Percentiles rank a stretch among this genome's conserved stretches.
These are phyloP conservation scores for Paracentrotus lividus DNA, from an alignment of 53 echinoderm and acorn worm genomes.

Conservation along the genomic window DNA sequence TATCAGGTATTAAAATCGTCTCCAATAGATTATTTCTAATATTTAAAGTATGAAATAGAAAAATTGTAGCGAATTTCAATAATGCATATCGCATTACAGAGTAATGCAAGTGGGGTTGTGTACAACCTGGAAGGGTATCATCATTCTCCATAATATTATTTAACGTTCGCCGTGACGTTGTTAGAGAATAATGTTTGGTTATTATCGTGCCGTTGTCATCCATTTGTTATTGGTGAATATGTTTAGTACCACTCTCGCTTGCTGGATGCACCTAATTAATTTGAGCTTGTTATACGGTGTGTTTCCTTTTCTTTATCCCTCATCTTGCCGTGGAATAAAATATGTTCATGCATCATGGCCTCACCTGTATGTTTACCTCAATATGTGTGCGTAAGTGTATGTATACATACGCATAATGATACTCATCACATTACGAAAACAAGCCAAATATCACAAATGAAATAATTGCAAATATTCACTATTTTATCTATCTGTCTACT, in stretches of 20 bases:
- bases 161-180: neutral
- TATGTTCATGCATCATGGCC: neutral
- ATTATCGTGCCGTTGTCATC: conserved; percentile 3
- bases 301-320: neutral
- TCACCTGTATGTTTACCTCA: neutral
- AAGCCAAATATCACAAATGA: no score
- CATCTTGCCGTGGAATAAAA: neutral
- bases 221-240: neutral
- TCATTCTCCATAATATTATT: neutral
- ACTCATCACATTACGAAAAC: no score
- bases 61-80: neutral
- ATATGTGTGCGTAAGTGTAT: neutral
- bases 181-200: neutral
- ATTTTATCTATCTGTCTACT: no score
- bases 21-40: no score
- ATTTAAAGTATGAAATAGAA: no score
- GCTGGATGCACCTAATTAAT: neutral
- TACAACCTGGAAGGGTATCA: neutral
- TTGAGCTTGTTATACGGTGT: neutral
- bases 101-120: neutral
- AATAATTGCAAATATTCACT: no score
- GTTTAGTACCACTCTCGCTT: neutral
- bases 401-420: neutral
- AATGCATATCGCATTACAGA: neutral
- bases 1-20: no score